Evolutionary conservation across 2,888 invertebrate species (phyloP).

Genomic region (Ochlodes sylvanus): DNA sequence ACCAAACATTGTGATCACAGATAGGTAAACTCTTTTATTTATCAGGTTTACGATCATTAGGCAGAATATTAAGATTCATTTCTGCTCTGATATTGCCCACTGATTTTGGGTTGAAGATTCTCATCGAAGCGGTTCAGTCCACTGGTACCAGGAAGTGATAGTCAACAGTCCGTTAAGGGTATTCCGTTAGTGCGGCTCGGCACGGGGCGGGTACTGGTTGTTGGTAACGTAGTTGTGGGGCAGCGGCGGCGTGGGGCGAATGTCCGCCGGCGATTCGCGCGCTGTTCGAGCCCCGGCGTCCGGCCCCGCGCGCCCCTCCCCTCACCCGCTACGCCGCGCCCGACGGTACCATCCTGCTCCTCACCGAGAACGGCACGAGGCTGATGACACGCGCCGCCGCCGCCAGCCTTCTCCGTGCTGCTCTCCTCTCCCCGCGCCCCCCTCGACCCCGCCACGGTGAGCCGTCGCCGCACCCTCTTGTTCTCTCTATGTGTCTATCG

Average conservation of each 20-base stretch:
- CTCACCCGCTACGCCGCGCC: constrained; percentile 86
- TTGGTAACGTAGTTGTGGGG: constrained; percentile 82
- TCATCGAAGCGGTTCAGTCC: constrained; percentile 2
- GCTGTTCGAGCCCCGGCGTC: constrained; percentile 80
- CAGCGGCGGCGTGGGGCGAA: constrained; percentile 80
- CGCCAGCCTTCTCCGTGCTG: constrained; percentile 82
- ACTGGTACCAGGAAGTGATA: not conserved
- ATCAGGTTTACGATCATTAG: not conserved
- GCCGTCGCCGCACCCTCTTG: constrained; percentile 78
- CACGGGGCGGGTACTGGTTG: constrained; percentile 69
- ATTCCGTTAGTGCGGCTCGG: constrained; percentile 68
- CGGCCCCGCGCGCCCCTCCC: constrained; percentile 76
- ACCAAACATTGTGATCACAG: not conserved
- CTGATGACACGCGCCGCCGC: constrained; percentile 83
- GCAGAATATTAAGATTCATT: not conserved
- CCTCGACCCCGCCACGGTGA: constrained; percentile 82
- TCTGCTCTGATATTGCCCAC: constrained; percentile 4
- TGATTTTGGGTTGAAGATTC: not conserved
- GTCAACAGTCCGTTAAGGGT: constrained; percentile 67
- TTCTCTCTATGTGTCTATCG: constrained; percentile 75
- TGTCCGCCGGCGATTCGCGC: constrained; percentile 83
- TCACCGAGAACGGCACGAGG: constrained; percentile 87
- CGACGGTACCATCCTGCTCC: constrained; percentile 86
- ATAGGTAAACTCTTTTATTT: constrained; percentile 13
- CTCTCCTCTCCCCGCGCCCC: constrained; percentile 83